Conservation (phyloP, 1,140 invertebrate species). For the Drosophila pruinosa region DNA sequence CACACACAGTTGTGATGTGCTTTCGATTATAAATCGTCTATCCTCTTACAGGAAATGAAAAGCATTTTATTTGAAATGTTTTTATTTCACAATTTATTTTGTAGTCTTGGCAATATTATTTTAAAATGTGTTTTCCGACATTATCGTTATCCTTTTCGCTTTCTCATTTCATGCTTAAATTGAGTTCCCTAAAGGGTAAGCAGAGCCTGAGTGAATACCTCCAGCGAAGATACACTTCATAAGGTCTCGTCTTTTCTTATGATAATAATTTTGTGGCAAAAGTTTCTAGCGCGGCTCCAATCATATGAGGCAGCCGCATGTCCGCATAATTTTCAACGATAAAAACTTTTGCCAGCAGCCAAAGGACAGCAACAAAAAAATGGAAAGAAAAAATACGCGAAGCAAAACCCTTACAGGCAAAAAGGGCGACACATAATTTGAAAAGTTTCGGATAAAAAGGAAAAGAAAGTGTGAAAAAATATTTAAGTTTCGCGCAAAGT, state of each 20-base stretch:
- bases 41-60: not conserved
- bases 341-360: slow-evolving; percentile 62
- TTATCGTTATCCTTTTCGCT: not conserved
- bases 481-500: slow-evolving; percentile 66
- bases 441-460: slow-evolving; percentile 55
- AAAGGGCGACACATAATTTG: slow-evolving; percentile 70
- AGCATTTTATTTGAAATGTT: not conserved
- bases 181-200: not conserved
- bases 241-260: slow-evolving; percentile 21
- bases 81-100: not conserved
- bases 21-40: too few species aligned
- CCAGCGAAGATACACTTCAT: not conserved
- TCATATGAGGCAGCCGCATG: slow-evolving; percentile 60
- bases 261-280: slow-evolving; percentile 49
- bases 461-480: slow-evolving; percentile 76
- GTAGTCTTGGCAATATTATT: not conserved
- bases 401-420: slow-evolving; percentile 5
- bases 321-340: slow-evolving; percentile 69
- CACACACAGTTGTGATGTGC: too few species aligned
- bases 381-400: slow-evolving; percentile 31
- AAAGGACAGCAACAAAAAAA: slow-evolving; percentile 1
- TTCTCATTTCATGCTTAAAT: slow-evolving; percentile 2
- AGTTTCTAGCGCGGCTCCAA: slow-evolving; percentile 53
- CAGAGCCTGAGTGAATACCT: not conserved
- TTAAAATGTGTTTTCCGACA: not conserved